Conservation (phyloP, 1,140 invertebrate species). For the Homalodisca vitripennis region DNA sequence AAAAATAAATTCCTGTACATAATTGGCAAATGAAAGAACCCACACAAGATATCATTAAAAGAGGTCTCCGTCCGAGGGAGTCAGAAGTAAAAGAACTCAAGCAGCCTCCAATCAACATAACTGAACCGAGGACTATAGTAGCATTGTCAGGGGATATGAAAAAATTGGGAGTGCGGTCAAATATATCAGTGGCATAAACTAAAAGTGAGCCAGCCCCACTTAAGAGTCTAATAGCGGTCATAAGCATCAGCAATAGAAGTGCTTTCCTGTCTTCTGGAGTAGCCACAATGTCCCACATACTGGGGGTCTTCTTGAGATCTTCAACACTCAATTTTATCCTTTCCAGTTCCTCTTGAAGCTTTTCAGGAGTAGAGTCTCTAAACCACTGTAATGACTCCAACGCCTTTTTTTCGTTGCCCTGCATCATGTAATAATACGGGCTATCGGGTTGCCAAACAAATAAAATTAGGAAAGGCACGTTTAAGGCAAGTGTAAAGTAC, state of each 20-base stretch:
- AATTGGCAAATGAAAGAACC: conserved; percentile 47
- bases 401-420: conserved; percentile 53
- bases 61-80: conserved; percentile 64
- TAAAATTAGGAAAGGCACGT: conserved; percentile 61
- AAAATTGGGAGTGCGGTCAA: conserved; percentile 54
- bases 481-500: conserved; percentile 59
- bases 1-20: conserved; percentile 55
- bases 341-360: conserved; percentile 47
- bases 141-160: conserved; percentile 51
- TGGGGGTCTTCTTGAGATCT: conserved; percentile 35
- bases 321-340: conserved; percentile 33
- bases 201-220: conserved; percentile 71
- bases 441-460: conserved; percentile 79
- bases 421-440: conserved; percentile 66
- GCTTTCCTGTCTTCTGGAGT: conserved; percentile 60
- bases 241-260: conserved; percentile 59
- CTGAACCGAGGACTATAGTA: conserved; percentile 63
- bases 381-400: conserved; percentile 51
- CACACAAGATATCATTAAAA: conserved; percentile 53
- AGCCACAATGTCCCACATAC: conserved; percentile 47
- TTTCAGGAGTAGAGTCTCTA: conserved; percentile 47
- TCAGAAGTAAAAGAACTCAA: conserved; percentile 67
- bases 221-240: conserved; percentile 73
- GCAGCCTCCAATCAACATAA: conserved; percentile 64
- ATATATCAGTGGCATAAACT: conserved; percentile 72